Conservation (phyloP, 1,140 invertebrate genomes). For the Hetaerina americana region DNA sequence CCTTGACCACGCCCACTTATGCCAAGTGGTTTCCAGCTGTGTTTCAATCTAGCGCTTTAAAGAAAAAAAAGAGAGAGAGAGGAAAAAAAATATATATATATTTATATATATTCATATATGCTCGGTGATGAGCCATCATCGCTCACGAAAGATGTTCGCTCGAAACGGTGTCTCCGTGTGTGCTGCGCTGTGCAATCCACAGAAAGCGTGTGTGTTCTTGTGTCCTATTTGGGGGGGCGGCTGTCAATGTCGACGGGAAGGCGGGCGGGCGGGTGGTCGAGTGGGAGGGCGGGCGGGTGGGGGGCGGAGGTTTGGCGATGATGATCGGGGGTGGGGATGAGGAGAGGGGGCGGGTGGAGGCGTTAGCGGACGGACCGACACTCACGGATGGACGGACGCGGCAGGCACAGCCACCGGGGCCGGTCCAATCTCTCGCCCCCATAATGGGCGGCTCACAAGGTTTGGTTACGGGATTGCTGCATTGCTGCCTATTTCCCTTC, state of each 20-base stretch:
- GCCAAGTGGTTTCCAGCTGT: background rate
- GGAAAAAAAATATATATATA: no score
- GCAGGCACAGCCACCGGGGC: background rate
- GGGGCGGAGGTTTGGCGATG: no score
- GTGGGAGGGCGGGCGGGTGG: background rate
- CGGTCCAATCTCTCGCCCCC: background rate
- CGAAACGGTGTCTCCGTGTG: background rate
- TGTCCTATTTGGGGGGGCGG: background rate
- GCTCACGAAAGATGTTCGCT: background rate
- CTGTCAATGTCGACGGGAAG: background rate
- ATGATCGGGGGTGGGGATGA: background rate
- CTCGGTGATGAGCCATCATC: background rate
- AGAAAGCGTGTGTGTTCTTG: background rate
- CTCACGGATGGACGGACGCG: background rate
- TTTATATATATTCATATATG: no score
- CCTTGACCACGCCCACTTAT: background rate
- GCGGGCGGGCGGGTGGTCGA: background rate
- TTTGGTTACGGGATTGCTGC: background rate
- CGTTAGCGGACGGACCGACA: background rate
- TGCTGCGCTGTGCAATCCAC: background rate
- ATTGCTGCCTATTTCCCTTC: background rate
- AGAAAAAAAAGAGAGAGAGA: no score
- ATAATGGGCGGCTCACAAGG: background rate
- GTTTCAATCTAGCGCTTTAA: background rate
- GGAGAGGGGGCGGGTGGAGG: background rate